Evolutionary conservation across 2,113 vertebrate species (phyloP).

Genomic region (Sialia sialis): DNA sequence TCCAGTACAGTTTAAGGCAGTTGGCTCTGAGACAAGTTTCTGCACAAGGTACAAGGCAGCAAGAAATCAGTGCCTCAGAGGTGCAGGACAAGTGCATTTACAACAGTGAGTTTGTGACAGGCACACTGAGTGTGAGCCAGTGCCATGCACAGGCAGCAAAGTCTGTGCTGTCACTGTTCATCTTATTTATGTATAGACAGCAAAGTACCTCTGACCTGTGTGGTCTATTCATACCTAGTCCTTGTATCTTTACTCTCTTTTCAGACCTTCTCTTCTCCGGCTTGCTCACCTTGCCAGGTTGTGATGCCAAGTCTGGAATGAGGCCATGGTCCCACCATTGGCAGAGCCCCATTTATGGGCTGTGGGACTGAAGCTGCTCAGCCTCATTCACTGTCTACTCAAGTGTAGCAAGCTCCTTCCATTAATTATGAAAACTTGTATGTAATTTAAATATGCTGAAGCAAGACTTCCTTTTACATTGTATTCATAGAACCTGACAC

Average conservation of each 20-base stretch:
- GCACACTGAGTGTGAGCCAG: neutral
- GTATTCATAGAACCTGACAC: neutral
- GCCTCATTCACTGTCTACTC: neutral
- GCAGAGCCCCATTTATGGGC: neutral
- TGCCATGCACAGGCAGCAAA: neutral
- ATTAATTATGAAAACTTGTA: neutral
- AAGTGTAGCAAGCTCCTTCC: neutral
- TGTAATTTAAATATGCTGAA: neutral
- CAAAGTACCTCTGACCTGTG: neutral
- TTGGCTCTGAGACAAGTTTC: neutral
- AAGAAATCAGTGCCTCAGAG: neutral
- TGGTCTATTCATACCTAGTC: neutral
- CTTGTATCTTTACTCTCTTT: neutral
- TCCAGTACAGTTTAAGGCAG: neutral
- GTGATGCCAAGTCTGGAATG: neutral
- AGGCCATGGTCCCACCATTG: neutral
- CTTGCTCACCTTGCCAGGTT: neutral
- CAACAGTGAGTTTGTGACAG: neutral
- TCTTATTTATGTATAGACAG: neutral
- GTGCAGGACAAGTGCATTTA: neutral
- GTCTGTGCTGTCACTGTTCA: neutral
- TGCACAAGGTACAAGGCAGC: neutral
- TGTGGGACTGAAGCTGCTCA: neutral
- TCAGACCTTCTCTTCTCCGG: neutral
- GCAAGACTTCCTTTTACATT: neutral